Percentiles rank a stretch among this genome's conserved stretches.
Conservation (phyloP, 2,888 invertebrate genomes). For the Andrena camellia region DNA sequence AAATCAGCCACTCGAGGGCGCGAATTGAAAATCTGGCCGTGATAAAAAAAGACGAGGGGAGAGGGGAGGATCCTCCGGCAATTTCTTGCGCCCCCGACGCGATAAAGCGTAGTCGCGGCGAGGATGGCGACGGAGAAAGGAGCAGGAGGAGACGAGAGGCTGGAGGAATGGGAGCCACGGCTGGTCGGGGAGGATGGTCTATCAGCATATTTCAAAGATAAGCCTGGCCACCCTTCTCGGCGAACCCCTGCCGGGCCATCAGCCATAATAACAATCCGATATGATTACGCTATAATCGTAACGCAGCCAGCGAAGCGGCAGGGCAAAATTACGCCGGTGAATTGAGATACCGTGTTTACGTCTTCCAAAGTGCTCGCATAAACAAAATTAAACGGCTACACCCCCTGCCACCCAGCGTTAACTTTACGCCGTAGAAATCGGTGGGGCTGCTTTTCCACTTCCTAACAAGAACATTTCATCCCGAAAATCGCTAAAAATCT, state of each 20-base stretch:
- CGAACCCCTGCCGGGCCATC: slow-evolving; percentile 81
- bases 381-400: slow-evolving; percentile 84
- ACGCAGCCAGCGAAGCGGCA: slow-evolving; percentile 74
- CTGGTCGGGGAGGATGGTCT: slow-evolving; percentile 75
- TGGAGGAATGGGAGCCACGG: slow-evolving; percentile 43
- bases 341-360: slow-evolving; percentile 85
- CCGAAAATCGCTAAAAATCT: neutral
- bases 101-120: slow-evolving; percentile 76
- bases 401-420: slow-evolving; percentile 27
- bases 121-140: slow-evolving; percentile 21
- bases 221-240: slow-evolving; percentile 77
- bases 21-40: slow-evolving; percentile 70
- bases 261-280: slow-evolving; percentile 85
- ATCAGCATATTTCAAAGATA: slow-evolving; percentile 85
- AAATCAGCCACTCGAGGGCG: slow-evolving; percentile 59
- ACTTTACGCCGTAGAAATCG: slow-evolving; percentile 40
- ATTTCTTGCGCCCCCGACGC: slow-evolving; percentile 75
- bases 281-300: slow-evolving; percentile 85
- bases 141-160: slow-evolving; percentile 38
- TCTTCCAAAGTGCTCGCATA: slow-evolving; percentile 83
- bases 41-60: slow-evolving; percentile 63
- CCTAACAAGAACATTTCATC: neutral
- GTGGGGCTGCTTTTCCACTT: neutral
- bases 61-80: slow-evolving; percentile 73
- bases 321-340: slow-evolving; percentile 83